Conservation (phyloP, 2,113 vertebrate genomes). For the Cacatua alba region DNA sequence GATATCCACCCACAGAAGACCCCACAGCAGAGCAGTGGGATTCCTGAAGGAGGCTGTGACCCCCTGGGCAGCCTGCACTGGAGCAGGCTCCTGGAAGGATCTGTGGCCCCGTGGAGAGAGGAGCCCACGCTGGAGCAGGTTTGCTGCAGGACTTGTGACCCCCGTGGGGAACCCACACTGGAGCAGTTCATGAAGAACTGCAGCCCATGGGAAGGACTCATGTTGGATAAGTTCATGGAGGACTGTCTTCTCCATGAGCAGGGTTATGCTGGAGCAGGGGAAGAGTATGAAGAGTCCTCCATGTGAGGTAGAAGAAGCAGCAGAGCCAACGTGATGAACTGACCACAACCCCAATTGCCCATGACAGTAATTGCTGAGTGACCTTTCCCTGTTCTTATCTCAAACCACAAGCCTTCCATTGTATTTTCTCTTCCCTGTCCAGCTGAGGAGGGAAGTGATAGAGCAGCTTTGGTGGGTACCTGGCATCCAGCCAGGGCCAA, state of each 20-base stretch:
- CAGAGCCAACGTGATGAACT: neutral
- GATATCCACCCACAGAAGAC: neutral
- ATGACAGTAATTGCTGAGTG: neutral
- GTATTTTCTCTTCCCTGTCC: neutral
- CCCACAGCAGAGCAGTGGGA: neutral
- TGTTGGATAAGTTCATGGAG: neutral
- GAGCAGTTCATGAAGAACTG: neutral
- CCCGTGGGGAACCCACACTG: neutral
- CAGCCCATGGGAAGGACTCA: neutral
- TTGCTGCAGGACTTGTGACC: neutral
- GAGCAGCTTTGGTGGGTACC: neutral
- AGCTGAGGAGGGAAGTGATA: neutral
- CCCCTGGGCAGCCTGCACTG: neutral
- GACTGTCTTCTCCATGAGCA: neutral
- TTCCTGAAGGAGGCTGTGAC: neutral
- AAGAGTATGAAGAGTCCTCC: neutral
- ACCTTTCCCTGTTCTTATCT: neutral
- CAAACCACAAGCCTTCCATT: neutral
- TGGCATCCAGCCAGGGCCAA: neutral
- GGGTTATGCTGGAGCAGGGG: neutral
- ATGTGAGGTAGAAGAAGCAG: neutral
- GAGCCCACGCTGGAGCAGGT: neutral
- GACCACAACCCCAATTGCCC: neutral
- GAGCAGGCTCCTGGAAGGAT: neutral
- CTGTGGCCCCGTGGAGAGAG: neutral